phyloP scores from a whole-genome alignment of 2,113 vertebrate genomes.

The Martes martes region DNA sequence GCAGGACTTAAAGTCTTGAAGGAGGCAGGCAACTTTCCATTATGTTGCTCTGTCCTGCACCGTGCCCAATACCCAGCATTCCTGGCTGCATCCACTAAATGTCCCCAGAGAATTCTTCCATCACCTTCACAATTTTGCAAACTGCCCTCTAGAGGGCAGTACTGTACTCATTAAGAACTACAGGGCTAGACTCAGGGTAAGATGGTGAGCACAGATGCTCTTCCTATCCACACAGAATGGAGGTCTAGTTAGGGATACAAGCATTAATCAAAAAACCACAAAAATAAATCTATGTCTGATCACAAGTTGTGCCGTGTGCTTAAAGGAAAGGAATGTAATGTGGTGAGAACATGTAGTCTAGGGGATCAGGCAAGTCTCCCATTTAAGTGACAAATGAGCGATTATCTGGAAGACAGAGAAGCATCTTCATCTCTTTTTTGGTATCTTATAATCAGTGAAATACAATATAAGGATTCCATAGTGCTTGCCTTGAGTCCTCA shows the following conservation, averaged over 20 bases:
- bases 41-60: background rate
- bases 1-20: background rate
- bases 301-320: background rate
- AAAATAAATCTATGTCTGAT: background rate
- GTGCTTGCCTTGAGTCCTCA: background rate
- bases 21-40: background rate
- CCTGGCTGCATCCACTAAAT: background rate
- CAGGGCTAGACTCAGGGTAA: background rate
- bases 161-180: background rate
- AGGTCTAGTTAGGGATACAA: background rate
- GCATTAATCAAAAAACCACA: background rate
- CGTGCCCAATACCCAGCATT: background rate
- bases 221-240: background rate
- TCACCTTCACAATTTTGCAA: background rate
- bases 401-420: background rate
- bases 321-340: background rate
- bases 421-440: background rate
- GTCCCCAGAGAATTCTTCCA: background rate
- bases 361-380: background rate
- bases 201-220: background rate
- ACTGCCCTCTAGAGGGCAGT: background rate
- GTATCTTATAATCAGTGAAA: background rate
- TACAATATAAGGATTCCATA: background rate
- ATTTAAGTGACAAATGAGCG: background rate
- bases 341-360: background rate